A percentile compares a stretch with the other conserved stretches of the same genome.
phyloP scores from a whole-genome alignment of 1,140 invertebrate species.

The Drosophila seguyi region DNA sequence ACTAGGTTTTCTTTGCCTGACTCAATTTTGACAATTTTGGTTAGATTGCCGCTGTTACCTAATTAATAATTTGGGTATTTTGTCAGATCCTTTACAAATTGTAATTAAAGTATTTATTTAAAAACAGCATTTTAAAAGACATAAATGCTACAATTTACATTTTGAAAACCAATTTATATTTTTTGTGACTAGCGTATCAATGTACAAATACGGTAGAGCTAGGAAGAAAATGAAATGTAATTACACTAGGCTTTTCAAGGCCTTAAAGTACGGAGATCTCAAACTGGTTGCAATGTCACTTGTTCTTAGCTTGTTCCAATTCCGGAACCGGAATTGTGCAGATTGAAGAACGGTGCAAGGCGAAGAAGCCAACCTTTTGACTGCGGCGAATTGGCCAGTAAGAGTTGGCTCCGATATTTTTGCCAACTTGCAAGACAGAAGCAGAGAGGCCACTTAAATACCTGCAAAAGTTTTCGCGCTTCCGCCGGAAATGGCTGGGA shows the following conservation, averaged over 20 bases:
- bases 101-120: not conserved
- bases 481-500: slow-evolving; percentile 74
- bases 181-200: too few species aligned
- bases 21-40: not conserved
- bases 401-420: slow-evolving; percentile 37
- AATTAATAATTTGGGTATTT: not conserved
- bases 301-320: not conserved
- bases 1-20: not conserved
- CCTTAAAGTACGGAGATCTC: slow-evolving; percentile 7
- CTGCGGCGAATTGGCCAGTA: slow-evolving; percentile 38
- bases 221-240: too few species aligned
- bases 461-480: slow-evolving; percentile 76
- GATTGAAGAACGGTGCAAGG: slow-evolving; percentile 52
- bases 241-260: too few species aligned
- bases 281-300: slow-evolving; percentile 11
- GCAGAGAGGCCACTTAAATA: slow-evolving; percentile 72
- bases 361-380: slow-evolving; percentile 37
- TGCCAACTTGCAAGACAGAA: slow-evolving; percentile 37
- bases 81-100: not conserved
- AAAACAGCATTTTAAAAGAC: not conserved
- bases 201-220: too few species aligned
- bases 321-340: slow-evolving; percentile 70
- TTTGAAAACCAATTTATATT: not conserved
- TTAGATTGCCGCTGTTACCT: not conserved
- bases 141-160: not conserved